phyloP scores from a whole-genome alignment of 2,113 vertebrate species.

The Ailuropoda melanoleuca region DNA sequence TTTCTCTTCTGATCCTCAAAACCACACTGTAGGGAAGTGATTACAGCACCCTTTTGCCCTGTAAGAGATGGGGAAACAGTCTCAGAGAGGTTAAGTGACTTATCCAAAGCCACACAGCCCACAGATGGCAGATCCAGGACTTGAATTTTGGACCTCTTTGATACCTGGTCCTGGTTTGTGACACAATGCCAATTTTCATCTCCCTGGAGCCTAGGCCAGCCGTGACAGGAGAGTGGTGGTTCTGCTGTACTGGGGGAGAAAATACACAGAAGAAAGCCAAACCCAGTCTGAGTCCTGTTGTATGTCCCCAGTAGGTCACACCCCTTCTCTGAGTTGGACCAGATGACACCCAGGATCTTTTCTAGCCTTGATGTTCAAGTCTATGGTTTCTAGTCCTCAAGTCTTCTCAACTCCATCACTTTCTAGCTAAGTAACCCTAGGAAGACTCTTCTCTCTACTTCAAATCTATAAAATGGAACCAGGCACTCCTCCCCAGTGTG shows the following conservation, averaged over 20 bases:
- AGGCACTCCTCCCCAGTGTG: no score
- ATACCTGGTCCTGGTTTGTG: not conserved
- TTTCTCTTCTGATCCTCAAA: conserved; percentile 25
- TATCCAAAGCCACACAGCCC: not conserved
- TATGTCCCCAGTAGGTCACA: not conserved
- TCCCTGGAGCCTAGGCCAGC: not conserved
- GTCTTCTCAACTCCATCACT: not conserved
- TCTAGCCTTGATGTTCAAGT: not conserved
- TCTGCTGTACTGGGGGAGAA: not conserved
- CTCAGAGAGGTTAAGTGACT: not conserved
- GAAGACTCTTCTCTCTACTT: not conserved
- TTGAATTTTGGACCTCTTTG: not conserved
- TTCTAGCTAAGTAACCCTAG: not conserved
- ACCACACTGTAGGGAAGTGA: not conserved
- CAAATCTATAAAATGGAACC: not conserved
- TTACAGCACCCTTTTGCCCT: not conserved
- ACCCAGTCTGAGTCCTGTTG: not conserved
- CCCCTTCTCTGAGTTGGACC: not conserved
- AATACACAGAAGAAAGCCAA: not conserved
- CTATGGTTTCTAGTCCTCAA: not conserved
- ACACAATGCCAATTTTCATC: not conserved
- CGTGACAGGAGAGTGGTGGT: not conserved
- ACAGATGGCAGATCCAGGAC: not conserved
- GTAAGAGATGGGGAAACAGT: not conserved
- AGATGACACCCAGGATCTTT: not conserved